These are phyloP conservation scores for Hypocryptadius cinnamomeus DNA, from an alignment of 2,113 vertebrate genomes.

Conservation along the genomic window DNA sequence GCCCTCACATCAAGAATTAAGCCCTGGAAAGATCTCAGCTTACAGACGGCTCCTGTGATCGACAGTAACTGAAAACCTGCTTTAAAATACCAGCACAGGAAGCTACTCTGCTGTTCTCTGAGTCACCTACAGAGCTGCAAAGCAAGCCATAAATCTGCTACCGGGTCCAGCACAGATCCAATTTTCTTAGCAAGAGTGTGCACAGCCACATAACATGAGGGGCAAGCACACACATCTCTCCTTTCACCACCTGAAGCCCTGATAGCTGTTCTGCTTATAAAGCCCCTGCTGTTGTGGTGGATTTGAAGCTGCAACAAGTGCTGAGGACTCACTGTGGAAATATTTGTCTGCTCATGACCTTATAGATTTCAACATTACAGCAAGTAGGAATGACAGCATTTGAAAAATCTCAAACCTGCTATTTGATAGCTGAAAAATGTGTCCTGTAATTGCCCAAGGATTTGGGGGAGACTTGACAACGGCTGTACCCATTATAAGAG, in stretches of 20 bases:
- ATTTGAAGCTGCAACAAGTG: not conserved
- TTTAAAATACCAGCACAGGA: constrained; percentile 12
- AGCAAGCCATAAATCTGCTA: constrained; percentile 42
- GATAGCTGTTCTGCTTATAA: not conserved
- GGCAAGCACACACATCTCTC: not conserved
- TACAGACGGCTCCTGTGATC: constrained; percentile 28
- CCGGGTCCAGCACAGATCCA: not conserved
- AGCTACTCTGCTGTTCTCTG: not conserved
- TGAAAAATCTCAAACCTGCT: not conserved
- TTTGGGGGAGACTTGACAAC: not conserved
- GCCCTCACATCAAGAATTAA: not conserved
- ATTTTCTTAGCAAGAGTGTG: not conserved
- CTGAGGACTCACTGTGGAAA: not conserved
- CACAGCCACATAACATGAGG: not conserved
- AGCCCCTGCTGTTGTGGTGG: not conserved
- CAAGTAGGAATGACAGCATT: not conserved
- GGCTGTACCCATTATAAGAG: not conserved
- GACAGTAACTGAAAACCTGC: constrained; percentile 17
- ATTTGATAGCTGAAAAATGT: not conserved
- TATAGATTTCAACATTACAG: not conserved
- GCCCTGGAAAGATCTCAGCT: constrained; percentile 9
- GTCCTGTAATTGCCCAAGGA: not conserved
- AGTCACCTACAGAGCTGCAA: not conserved
- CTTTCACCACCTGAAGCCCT: not conserved
- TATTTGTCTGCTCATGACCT: not conserved